Conservation (phyloP, 2,888 invertebrate species). For the Luperina nickerlii region DNA sequence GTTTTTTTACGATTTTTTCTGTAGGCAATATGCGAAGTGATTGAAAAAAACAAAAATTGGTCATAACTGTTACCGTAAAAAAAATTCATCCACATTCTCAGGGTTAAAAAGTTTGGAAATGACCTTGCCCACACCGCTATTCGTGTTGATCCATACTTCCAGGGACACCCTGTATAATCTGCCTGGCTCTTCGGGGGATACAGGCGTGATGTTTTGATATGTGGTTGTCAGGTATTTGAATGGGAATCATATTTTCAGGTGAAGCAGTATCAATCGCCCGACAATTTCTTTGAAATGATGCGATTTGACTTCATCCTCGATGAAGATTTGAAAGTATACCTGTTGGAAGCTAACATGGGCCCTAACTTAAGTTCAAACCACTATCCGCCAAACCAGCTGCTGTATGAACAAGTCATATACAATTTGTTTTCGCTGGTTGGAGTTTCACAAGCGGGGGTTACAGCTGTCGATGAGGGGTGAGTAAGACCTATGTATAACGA, state of each 20-base stretch:
- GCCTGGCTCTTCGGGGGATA: background rate
- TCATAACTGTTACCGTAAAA: no score
- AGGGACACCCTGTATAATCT: no score
- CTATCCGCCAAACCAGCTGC: constrained; percentile 95
- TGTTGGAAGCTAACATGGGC: constrained; percentile 99
- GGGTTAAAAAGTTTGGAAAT: no score
- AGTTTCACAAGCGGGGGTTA: constrained; percentile 83
- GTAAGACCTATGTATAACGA: constrained; percentile 2
- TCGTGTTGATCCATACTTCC: no score
- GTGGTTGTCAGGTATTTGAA: background rate
- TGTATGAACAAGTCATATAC: constrained; percentile 98
- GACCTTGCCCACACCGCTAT: no score
- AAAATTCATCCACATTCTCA: no score
- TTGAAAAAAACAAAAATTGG: no score
- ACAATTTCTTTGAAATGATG: constrained; percentile 98
- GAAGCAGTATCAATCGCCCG: constrained; percentile 86
- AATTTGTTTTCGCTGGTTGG: constrained; percentile 95
- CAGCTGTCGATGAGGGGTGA: constrained; percentile 62
- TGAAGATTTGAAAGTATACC: constrained; percentile 95
- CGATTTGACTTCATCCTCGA: constrained; percentile 98
- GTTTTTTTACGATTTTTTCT: no score
- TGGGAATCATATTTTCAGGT: constrained; percentile 74
- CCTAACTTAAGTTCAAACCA: constrained; percentile 98
- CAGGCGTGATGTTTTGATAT: background rate
- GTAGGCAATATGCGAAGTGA: no score